phyloP scores from a whole-genome alignment of 2,888 invertebrate genomes.

The Phyto melanocephala region DNA sequence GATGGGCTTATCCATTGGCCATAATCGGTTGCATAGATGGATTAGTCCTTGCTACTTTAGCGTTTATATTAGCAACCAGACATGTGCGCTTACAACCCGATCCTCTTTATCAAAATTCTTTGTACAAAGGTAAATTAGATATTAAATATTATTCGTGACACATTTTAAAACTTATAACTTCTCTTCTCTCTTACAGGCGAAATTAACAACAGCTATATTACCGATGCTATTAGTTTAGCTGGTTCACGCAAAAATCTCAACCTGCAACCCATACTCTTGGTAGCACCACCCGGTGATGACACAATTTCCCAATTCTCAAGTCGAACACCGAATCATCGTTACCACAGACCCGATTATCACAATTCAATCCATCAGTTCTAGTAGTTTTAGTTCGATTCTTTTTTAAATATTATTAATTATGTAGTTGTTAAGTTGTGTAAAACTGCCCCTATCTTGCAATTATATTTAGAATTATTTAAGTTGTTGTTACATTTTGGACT shows the following conservation, averaged over 20 bases:
- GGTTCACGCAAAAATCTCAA: constrained; percentile 92
- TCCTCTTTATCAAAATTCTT: constrained; percentile 85
- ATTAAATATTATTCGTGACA: neutral
- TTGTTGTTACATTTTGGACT: constrained; percentile 50
- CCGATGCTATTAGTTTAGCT: constrained; percentile 90
- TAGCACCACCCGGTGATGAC: constrained; percentile 80
- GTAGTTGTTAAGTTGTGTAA: constrained; percentile 10
- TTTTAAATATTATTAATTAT: neutral
- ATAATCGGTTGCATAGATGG: constrained; percentile 83
- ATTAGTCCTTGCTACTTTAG: constrained; percentile 84
- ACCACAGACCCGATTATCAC: constrained; percentile 81
- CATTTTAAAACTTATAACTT: neutral
- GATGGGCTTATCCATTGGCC: constrained; percentile 96
- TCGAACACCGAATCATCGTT: constrained; percentile 82
- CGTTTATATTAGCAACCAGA: constrained; percentile 94
- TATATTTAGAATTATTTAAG: constrained; percentile 5
- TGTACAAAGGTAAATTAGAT: constrained; percentile 82
- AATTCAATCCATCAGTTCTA: constrained; percentile 87
- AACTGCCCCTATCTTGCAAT: constrained; percentile 43
- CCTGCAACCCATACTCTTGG: constrained; percentile 89
- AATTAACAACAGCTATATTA: constrained; percentile 92
- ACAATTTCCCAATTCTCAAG: constrained; percentile 90
- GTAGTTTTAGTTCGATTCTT: constrained; percentile 55
- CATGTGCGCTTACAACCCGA: constrained; percentile 92
- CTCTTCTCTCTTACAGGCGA: constrained; percentile 83